phyloP scores from a whole-genome alignment of 2,797 vertebrate species.

The Gambelia wislizenii region DNA sequence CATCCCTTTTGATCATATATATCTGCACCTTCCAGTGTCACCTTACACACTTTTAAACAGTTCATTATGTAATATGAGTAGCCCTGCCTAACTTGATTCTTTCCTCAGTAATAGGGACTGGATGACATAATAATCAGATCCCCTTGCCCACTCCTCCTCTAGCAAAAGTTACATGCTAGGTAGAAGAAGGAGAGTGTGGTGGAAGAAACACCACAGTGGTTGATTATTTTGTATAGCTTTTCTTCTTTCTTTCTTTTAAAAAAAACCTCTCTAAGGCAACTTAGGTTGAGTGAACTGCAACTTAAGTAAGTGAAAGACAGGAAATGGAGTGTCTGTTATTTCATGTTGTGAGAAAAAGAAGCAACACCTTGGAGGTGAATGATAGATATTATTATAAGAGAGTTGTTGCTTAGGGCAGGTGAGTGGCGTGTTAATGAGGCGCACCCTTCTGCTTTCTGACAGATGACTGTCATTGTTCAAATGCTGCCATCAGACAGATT shows the following conservation, averaged over 20 bases:
- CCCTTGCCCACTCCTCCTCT: background rate
- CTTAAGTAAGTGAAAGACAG: slow-evolving; percentile 65
- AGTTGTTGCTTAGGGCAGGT: slow-evolving; percentile 87
- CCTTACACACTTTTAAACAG: background rate
- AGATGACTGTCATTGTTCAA: slow-evolving; percentile 85
- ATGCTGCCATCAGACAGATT: slow-evolving; percentile 81
- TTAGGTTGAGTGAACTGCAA: slow-evolving; percentile 53
- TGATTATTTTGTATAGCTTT: background rate
- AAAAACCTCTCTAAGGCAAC: slow-evolving; percentile 13
- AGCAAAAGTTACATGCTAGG: slow-evolving; percentile 2
- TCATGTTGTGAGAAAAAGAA: slow-evolving; percentile 75
- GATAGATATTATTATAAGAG: slow-evolving; percentile 84
- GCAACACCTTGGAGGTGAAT: slow-evolving; percentile 82
- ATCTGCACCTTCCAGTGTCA: background rate
- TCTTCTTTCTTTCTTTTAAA: too few relatives aligned
- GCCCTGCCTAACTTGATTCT: background rate
- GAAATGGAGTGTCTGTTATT: slow-evolving; percentile 77
- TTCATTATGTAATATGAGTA: background rate
- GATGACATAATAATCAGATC: background rate
- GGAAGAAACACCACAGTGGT: background rate
- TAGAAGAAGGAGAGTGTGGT: too few relatives aligned
- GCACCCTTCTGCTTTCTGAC: slow-evolving; percentile 84
- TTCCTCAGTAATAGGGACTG: background rate
- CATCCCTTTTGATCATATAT: background rate
- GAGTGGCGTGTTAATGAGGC: slow-evolving; percentile 85